These are phyloP conservation scores for Aphidius ervi DNA, from an alignment of 1,140 invertebrate genomes.

Conservation along the genomic window DNA sequence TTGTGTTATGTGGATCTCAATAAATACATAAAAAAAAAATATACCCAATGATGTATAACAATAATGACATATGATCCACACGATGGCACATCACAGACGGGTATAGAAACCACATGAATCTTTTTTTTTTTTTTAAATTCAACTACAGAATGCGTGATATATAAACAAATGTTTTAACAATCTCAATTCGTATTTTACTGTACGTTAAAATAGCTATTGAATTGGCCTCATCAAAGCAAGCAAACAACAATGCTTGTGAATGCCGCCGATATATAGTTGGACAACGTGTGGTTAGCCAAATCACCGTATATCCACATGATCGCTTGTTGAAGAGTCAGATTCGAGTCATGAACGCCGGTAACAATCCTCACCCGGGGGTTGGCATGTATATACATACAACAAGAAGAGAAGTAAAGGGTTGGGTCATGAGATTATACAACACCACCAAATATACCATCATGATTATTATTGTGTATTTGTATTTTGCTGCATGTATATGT, in stretches of 20 bases:
- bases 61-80: slow-evolving; percentile 47
- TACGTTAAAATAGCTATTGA: slow-evolving; percentile 35
- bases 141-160: not conserved
- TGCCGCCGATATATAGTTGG: slow-evolving; percentile 43
- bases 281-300: slow-evolving; percentile 55
- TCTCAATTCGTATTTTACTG: no score
- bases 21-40: slow-evolving; percentile 28
- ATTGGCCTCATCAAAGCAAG: slow-evolving; percentile 55
- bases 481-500: no score
- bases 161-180: not conserved
- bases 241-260: slow-evolving; percentile 51
- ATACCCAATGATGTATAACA: slow-evolving; percentile 37
- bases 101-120: slow-evolving; percentile 16
- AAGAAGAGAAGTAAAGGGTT: no score
- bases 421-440: no score
- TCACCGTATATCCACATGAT: slow-evolving; percentile 38
- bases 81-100: slow-evolving; percentile 6
- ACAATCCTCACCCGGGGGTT: no score
- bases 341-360: no score
- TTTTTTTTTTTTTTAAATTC: slow-evolving; percentile 8
- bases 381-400: no score
- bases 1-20: slow-evolving; percentile 7
- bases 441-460: no score
- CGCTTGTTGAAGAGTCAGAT: slow-evolving; percentile 2
- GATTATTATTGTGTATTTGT: no score